Percentiles rank a stretch among this genome's conserved stretches.
Conservation (phyloP, 2,113 vertebrate species). For the Sus scrofa region T2T-Sscrofa CM000817.6:47579001-47579500, state of each 20-base stretch:
- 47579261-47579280: neutral
- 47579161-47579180: slow-evolving; percentile 1
- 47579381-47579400: slow-evolving; percentile 16
- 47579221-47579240: neutral
- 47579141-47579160: slow-evolving; percentile 2
- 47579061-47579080: neutral
- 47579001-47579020: slow-evolving; percentile 35
- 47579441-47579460: neutral
- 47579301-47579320: slow-evolving; percentile 23
- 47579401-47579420: slow-evolving; percentile 35
- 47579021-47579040: slow-evolving; percentile 44
- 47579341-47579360: neutral
- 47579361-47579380: slow-evolving; percentile 7
- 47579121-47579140: neutral
- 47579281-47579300: neutral
- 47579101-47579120: neutral
- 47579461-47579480: neutral
- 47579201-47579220: neutral
- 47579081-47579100: neutral
- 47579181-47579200: neutral
- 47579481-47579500: neutral
- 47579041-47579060: slow-evolving; percentile 16
- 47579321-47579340: slow-evolving; percentile 32
- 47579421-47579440: slow-evolving; percentile 16
- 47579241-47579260: neutral